These are phyloP conservation scores for Haliclona indistincta DNA, from an alignment of 37 sponge, comb jelly and placozoan species.

Conservation along the genomic window DNA sequence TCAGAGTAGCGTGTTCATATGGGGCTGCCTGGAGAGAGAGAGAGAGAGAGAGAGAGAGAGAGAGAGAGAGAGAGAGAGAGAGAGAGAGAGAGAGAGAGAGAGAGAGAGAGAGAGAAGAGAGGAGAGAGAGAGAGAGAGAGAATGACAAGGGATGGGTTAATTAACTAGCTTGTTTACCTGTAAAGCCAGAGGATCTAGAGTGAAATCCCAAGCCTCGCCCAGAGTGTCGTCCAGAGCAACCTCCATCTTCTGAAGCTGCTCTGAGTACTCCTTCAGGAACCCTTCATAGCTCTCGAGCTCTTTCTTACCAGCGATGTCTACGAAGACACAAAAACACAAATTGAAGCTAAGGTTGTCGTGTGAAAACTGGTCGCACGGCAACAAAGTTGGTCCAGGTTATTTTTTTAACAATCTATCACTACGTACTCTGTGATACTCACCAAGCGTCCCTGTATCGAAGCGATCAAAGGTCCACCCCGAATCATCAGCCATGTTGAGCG, in stretches of 20 bases:
- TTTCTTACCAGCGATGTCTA: constrained; percentile 76
- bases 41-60: not conserved
- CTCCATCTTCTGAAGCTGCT: constrained; percentile 74
- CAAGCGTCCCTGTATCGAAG: constrained; percentile 70
- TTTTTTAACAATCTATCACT: no score
- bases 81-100: not conserved
- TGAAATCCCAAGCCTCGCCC: constrained; percentile 90
- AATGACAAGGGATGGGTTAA: not conserved
- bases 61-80: not conserved
- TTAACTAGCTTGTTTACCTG: constrained; percentile 46
- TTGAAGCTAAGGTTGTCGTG: not conserved
- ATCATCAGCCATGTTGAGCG: constrained; percentile 55
- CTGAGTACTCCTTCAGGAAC: constrained; percentile 74
- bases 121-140: not conserved
- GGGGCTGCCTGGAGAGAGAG: constrained; percentile 51
- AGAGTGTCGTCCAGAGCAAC: constrained; percentile 75
- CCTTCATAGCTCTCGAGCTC: constrained; percentile 59
- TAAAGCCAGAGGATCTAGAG: constrained; percentile 79
- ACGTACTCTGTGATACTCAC: constrained; percentile 39
- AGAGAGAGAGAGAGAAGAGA: not conserved
- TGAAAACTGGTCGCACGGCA: no score
- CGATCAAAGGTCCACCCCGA: constrained; percentile 77
- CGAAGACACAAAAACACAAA: not conserved
- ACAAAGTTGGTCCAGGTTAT: no score
- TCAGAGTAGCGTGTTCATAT: constrained; percentile 78